A percentile compares a stretch with the other conserved stretches of the same genome.
Evolutionary conservation across 2,888 invertebrate species (phyloP).

Genomic region (Hydrotaea cyrtoneurina): DNA sequence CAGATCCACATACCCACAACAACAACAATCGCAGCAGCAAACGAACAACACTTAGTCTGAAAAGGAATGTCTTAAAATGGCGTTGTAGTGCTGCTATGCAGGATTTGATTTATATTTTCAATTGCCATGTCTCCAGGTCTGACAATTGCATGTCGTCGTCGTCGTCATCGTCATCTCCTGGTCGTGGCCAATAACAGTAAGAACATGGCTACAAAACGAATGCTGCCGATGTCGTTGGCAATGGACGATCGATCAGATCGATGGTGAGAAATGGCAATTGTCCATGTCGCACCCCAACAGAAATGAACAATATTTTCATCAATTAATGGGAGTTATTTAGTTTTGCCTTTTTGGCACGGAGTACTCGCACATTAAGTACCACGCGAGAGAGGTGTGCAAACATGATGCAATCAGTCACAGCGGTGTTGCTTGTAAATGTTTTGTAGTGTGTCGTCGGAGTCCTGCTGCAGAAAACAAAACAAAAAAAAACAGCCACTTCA

Average conservation of each 20-base stretch:
- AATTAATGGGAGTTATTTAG: conserved; percentile 50
- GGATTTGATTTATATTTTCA: conserved; percentile 59
- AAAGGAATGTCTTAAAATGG: conserved; percentile 64
- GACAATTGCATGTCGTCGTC: conserved; percentile 14
- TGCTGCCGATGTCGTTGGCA: not conserved
- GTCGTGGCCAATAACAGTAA: conserved; percentile 13
- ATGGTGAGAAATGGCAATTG: conserved; percentile 72
- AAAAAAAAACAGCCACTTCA: not conserved
- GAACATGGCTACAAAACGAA: not conserved
- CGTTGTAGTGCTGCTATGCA: conserved; percentile 40
- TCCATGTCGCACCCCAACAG: conserved; percentile 69
- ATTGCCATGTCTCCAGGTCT: conserved; percentile 50
- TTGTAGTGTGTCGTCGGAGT: not conserved
- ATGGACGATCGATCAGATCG: conserved; percentile 60
- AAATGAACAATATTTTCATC: conserved; percentile 55
- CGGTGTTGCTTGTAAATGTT: conserved; percentile 3
- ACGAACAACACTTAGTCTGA: too few relatives aligned
- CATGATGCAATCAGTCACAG: conserved; percentile 9
- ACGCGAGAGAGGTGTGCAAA: conserved; percentile 4
- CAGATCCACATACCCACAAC: conserved; percentile 28
- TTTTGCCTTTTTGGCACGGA: not conserved
- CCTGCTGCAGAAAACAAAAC: not conserved
- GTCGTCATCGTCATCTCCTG: conserved; percentile 31
- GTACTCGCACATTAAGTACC: not conserved
- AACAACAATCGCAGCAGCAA: not conserved